Evolutionary conservation across 35 echinoderm and acorn worm species (phyloP).

Genomic region (Patiria miniata): DNA sequence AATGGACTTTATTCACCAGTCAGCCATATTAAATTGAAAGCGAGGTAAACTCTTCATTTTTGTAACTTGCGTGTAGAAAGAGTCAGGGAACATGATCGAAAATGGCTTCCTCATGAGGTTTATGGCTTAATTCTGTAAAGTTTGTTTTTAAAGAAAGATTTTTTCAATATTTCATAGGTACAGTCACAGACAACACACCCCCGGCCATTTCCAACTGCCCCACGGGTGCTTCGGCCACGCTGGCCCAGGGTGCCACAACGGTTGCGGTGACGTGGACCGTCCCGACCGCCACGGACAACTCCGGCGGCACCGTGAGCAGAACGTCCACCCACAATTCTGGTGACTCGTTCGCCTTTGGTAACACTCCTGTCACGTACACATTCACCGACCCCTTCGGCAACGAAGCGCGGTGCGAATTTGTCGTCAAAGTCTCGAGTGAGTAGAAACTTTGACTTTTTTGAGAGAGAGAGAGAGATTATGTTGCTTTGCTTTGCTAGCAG

Average conservation of each 20-base stretch:
- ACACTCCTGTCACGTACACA: slow-evolving; percentile 59
- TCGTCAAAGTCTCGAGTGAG: slow-evolving; percentile 33
- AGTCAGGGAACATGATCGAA: no score
- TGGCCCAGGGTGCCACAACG: not conserved
- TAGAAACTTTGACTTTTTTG: not conserved
- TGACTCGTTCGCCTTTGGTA: slow-evolving; percentile 46
- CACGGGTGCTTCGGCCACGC: not conserved
- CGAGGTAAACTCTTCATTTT: no score
- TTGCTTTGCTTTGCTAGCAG: no score
- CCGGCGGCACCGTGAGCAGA: not conserved
- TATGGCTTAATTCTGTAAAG: no score
- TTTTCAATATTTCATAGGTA: not conserved
- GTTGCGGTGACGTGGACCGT: slow-evolving; percentile 43
- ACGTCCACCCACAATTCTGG: slow-evolving; percentile 42
- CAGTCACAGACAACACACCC: not conserved
- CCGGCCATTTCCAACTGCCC: slow-evolving; percentile 55
- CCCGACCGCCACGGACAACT: slow-evolving; percentile 67
- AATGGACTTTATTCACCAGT: no score
- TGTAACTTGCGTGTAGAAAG: no score
- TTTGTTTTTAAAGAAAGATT: no score
- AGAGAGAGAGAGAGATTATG: not conserved
- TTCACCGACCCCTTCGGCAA: slow-evolving; percentile 66
- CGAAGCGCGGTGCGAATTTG: slow-evolving; percentile 38
- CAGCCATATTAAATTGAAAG: no score
- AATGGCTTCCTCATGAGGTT: no score